These are phyloP conservation scores for Graptemys geographica DNA, from an alignment of 2,797 vertebrate genomes.

Conservation along the genomic window DNA sequence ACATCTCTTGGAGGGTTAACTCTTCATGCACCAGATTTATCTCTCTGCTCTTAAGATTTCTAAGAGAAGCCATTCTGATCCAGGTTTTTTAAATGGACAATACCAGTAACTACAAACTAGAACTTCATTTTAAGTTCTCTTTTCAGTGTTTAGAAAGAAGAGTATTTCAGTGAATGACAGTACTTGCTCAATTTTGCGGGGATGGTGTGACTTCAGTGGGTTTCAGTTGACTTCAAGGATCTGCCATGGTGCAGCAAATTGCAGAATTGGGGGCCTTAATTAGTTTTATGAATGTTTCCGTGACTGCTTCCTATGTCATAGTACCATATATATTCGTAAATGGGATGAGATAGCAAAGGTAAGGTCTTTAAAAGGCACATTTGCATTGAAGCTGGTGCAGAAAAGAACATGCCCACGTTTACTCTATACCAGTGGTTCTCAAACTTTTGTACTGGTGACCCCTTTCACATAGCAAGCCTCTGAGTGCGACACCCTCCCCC, in stretches of 20 bases:
- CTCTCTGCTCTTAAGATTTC: background rate
- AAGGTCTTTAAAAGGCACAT: background rate
- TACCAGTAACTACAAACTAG: background rate
- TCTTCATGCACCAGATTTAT: background rate
- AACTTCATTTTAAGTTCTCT: background rate
- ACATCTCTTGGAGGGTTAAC: background rate
- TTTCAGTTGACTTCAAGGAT: background rate
- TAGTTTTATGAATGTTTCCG: background rate
- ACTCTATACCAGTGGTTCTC: background rate
- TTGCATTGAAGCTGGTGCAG: background rate
- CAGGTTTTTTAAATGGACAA: background rate
- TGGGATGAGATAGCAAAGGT: rapidly evolving
- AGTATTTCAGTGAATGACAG: background rate
- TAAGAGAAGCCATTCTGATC: background rate
- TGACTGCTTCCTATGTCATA: background rate
- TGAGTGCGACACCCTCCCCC: no score
- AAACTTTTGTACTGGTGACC: no score
- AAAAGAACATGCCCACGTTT: background rate
- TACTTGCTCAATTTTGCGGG: background rate
- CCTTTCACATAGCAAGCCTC: no score
- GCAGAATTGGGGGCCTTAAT: background rate
- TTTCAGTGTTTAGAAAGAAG: background rate
- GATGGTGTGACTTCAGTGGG: background rate
- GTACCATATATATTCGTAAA: background rate
- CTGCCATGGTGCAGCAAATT: background rate